Percentiles rank a stretch among this genome's conserved stretches.
These are phyloP conservation scores for Opisthograptis luteolata DNA, from an alignment of 2,888 invertebrate genomes.

Conservation along the genomic window DNA sequence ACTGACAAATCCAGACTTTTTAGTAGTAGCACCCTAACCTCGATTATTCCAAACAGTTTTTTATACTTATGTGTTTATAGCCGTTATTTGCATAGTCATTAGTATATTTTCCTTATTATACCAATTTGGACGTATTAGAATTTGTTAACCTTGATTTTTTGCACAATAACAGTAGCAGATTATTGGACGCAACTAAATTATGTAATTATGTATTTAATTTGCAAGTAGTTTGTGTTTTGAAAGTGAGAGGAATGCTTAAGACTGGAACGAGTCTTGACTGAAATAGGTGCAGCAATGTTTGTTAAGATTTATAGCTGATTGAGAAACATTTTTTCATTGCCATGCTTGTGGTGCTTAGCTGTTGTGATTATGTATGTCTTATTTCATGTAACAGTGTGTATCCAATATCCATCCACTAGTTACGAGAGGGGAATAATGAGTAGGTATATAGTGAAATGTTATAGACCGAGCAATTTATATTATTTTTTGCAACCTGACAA, in stretches of 20 bases:
- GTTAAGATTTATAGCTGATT: constrained; percentile 13
- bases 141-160: constrained; percentile 37
- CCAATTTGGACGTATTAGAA: constrained; percentile 33
- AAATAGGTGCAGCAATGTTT: constrained; percentile 8
- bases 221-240: constrained; percentile 15
- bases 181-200: constrained; percentile 24
- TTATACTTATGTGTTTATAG: constrained; percentile 34
- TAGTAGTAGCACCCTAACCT: constrained; percentile 3
- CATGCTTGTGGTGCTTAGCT: background rate
- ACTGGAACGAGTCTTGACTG: constrained; percentile 6
- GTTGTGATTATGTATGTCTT: too few species aligned
- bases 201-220: constrained; percentile 33
- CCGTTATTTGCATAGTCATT: constrained; percentile 36
- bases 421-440: too few species aligned
- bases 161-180: constrained; percentile 35
- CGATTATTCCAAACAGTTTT: constrained; percentile 10
- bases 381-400: too few species aligned
- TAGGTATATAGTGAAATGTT: too few species aligned
- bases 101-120: constrained; percentile 37
- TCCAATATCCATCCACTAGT: background rate
- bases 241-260: constrained; percentile 22
- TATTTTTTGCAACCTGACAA: too few species aligned
- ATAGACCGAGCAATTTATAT: too few species aligned
- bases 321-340: constrained; percentile 3
- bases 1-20: background rate